Base-by-base conservation (phyloP, 2,113 vertebrate species). In the Dasyornis broadbenti region DNA sequence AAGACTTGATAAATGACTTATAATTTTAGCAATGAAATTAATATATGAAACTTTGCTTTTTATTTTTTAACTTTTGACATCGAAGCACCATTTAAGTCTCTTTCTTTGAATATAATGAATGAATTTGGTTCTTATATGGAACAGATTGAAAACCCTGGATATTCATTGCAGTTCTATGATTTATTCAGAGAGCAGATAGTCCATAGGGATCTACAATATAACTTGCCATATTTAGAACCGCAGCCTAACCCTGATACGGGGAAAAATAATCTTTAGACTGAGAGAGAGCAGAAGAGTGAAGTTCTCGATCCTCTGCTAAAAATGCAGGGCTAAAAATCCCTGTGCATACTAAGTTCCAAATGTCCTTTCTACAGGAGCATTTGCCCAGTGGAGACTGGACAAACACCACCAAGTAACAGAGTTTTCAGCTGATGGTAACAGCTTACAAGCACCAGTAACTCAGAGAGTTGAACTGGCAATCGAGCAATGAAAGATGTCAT, bases 361-460 rank as follows among this genome's bases (percentile, higher is more conserved):
- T 44, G 1, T 7, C 70, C 69, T 53, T 54, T 15, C 45, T 49
- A 2, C 14, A 33, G 27, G 37, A 86, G 12, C 3, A 0, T n/a
- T 79, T 28, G 11, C 28, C 9, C 31, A 23, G 54, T 13, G 33
- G 50, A 64, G 52, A 21, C 10, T 40, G n/a, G 37, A 31, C 7
- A 37, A 49, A 17, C 5, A 33, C 4, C 13, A 28, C 14, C 13
- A 56, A 31, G 26, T 31, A 49, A 30, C 0, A 2, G 2, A 30
- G 0, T 35, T 80, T 76, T 72, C 79, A 90, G 28, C 26, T 66
- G 60, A 39, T n/a, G 18, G 30, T 12, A 47, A 57, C 23, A 49
- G 8, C 11, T 22, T 72, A 3, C 1, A 50, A 2, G 7, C 31
- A 8, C 49, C 54, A 42, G 13, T 39, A 82, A 33, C 13, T 82